These are phyloP conservation scores for Arnoldichthys spilopterus DNA, from an alignment of 2,797 vertebrate species.

Conservation along the genomic window DNA sequence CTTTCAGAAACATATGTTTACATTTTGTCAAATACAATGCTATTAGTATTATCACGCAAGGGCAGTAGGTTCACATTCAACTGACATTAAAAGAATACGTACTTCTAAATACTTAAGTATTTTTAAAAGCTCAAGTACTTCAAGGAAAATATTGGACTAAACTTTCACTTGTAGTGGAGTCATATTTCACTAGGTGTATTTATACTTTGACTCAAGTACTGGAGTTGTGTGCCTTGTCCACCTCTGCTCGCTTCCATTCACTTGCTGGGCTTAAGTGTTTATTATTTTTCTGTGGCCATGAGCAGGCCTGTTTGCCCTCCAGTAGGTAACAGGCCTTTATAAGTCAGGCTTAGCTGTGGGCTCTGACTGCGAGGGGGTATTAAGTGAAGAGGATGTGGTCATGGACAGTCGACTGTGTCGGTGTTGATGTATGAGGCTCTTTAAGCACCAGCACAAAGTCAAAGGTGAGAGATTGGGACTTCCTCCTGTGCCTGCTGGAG, in stretches of 20 bases:
- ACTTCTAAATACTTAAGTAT: no score
- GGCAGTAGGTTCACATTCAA: no score
- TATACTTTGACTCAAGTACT: no score
- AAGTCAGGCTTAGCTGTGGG: background rate
- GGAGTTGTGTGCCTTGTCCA: background rate
- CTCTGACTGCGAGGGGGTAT: slow-evolving; percentile 46
- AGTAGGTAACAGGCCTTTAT: slow-evolving; percentile 20
- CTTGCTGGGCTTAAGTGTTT: slow-evolving; percentile 17
- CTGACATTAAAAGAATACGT: no score
- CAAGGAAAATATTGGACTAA: no score
- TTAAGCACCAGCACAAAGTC: slow-evolving; percentile 32
- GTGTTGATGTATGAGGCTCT: slow-evolving; percentile 51
- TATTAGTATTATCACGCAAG: no score
- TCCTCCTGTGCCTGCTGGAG: slow-evolving; percentile 18
- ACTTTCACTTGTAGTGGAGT: no score
- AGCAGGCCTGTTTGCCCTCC: slow-evolving; percentile 12
- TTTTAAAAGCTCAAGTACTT: no score
- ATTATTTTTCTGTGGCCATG: slow-evolving; percentile 29
- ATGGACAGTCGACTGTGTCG: slow-evolving; percentile 53
- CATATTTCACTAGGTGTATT: no score
- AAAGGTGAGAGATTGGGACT: slow-evolving; percentile 48
- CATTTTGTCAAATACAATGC: no score
- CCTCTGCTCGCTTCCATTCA: no score
- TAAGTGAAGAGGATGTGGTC: slow-evolving; percentile 61
- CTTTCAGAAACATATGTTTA: no score